These are phyloP conservation scores for Alectoris magna DNA, from an alignment of 2,797 vertebrate species.

Conservation along the genomic window DNA sequence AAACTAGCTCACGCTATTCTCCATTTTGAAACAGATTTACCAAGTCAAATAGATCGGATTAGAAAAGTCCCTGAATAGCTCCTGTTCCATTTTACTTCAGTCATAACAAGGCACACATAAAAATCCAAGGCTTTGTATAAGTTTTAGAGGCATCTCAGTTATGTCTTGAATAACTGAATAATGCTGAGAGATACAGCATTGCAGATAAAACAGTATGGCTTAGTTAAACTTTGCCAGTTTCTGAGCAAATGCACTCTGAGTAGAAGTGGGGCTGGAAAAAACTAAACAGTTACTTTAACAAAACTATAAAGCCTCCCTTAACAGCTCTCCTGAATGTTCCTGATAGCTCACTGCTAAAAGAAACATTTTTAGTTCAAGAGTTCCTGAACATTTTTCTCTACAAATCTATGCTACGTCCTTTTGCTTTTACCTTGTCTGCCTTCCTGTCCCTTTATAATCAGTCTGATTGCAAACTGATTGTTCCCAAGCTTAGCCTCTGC, in stretches of 20 bases:
- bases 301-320: background rate
- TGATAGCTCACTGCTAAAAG: background rate
- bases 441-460: slow-evolving; percentile 53
- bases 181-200: background rate
- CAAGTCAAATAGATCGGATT: background rate
- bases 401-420: background rate
- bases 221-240: background rate
- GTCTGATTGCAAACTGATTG: slow-evolving; percentile 70
- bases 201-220: background rate
- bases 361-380: background rate
- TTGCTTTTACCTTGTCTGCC: slow-evolving; percentile 34
- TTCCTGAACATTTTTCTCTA: background rate
- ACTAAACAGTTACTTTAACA: background rate
- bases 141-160: background rate
- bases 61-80: background rate
- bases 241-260: background rate
- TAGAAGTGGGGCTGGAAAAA: background rate
- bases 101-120: background rate
- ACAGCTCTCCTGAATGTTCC: background rate
- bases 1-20: background rate
- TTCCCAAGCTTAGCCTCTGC: slow-evolving; percentile 62
- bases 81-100: background rate
- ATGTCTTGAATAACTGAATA: background rate
- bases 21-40: background rate
- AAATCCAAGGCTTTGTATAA: background rate